These are phyloP conservation scores for Cheilosia vulpina DNA, from an alignment of 2,888 invertebrate species.

Conservation along the genomic window DNA sequence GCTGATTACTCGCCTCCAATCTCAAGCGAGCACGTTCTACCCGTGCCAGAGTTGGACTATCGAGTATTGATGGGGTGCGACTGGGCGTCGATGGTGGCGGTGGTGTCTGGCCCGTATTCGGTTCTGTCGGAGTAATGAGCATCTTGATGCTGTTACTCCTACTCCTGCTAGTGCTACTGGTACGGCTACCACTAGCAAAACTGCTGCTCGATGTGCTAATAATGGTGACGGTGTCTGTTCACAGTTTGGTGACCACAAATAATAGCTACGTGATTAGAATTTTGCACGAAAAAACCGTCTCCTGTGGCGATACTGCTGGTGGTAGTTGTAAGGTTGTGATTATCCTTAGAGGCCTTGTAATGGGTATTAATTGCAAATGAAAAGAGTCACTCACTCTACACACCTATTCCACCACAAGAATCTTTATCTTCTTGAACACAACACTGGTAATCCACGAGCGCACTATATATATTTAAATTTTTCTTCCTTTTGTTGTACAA, in stretches of 20 bases:
- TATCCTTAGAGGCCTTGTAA: conserved; percentile 34
- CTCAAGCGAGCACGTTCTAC: conserved; percentile 86
- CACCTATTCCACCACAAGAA: conserved; percentile 6
- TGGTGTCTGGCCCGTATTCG: conserved; percentile 66
- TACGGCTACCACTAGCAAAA: conserved; percentile 74
- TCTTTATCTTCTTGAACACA: conserved; percentile 44
- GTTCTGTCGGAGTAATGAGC: conserved; percentile 71
- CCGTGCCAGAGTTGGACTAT: conserved; percentile 86
- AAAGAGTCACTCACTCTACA: conserved; percentile 34
- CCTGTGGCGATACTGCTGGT: background rate
- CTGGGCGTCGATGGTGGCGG: conserved; percentile 77
- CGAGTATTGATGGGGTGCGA: conserved; percentile 85
- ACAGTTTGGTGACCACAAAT: conserved; percentile 34
- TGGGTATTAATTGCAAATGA: conserved; percentile 37
- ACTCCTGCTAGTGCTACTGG: conserved; percentile 71
- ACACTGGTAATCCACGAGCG: conserved; percentile 72
- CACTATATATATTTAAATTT: conserved; percentile 1
- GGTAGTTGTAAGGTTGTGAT: background rate
- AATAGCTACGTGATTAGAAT: conserved; percentile 47
- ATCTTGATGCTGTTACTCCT: conserved; percentile 70
- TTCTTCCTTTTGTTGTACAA: conserved; percentile 13
- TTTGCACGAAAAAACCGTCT: background rate
- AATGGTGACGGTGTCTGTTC: conserved; percentile 67
- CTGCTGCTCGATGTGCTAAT: conserved; percentile 73
- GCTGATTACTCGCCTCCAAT: conserved; percentile 82